Conservation (phyloP, 2,113 vertebrate genomes). For the Phasianus colchicus region DNA sequence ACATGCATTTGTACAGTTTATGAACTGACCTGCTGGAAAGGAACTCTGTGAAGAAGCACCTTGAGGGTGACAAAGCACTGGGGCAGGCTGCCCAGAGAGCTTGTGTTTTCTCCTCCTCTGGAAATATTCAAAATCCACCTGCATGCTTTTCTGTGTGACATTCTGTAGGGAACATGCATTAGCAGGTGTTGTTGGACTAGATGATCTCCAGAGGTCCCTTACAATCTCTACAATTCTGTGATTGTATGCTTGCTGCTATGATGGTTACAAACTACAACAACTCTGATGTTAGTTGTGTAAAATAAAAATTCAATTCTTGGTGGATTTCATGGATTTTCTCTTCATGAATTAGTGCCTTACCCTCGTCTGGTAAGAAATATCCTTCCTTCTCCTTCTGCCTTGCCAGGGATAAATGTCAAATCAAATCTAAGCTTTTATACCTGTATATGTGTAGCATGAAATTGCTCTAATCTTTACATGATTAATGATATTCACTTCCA, state of each 20-base stretch:
- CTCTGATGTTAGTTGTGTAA: neutral
- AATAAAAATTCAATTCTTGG: neutral
- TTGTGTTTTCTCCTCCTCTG: too few relatives aligned
- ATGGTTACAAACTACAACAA: neutral
- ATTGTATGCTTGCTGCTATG: neutral
- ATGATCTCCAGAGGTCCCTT: too few relatives aligned
- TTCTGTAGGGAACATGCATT: too few relatives aligned
- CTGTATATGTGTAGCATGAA: neutral
- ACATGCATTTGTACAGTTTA: too few relatives aligned
- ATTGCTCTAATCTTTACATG: neutral
- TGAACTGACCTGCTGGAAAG: too few relatives aligned
- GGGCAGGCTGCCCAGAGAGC: too few relatives aligned
- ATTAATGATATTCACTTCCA: neutral
- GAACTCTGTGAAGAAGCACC: too few relatives aligned
- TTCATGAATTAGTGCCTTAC: neutral
- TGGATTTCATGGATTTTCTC: neutral
- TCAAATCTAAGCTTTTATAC: slow-evolving; percentile 1
- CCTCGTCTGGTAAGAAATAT: neutral
- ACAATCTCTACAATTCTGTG: too few relatives aligned
- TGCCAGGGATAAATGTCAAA: slow-evolving; percentile 1
- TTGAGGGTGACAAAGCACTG: too few relatives aligned
- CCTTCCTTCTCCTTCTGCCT: neutral
- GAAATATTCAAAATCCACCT: too few relatives aligned
- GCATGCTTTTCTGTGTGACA: too few relatives aligned
- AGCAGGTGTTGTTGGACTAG: too few relatives aligned